Base-by-base conservation (phyloP, 2,888 invertebrate species). In the Rhabditoides inermis region DNA sequence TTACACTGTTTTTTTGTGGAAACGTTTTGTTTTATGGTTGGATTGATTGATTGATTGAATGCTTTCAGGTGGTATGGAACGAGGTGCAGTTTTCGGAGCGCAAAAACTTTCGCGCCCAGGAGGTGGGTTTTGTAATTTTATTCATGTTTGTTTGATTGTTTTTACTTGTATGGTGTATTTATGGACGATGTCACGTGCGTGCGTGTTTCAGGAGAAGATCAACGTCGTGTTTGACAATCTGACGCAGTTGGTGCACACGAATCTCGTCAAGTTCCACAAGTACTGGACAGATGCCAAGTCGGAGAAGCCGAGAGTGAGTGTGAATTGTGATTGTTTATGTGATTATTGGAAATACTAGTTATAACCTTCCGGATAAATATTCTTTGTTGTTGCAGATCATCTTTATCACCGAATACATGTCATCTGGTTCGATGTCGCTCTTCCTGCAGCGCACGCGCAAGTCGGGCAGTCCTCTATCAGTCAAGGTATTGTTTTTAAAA, bases 401-500 rank as follows among this genome's bases (percentile, higher is more conserved):
- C 81, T 98, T 98, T 83, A 98, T 98, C 80, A 98, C 98, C 66
- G 98, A 98, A 81, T 98, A 92, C 82, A 98, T 98, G 95, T 95
- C 95, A 67, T 95, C 94, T 74, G 95, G 95, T 63, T 95, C 95
- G 68, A 83, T 98, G 79, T 94, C 94, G 82, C 91, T 94, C 83
- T 98, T 98, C 84, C 85, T 98, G 78, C 94, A 94, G 77, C 77
- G 62, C 74, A 80, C 77, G 69, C 77, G 73, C 72, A 79, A 71
- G 77, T 78, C 73, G 70, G 71, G 69, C 27, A 60, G 69, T 0
- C 48, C 65, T 18, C 45, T 73, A 23, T 73, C 68, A 50, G 65
- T 72, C 18, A 72, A 74, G 62, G 74, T 72, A 18, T 39, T 1
- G 10, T n/a, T n/a, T n/a, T n/a, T n/a, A n/a, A n/a, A n/a, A 15